Conservation (phyloP, 2,888 invertebrate species). For the Drosophila cyrtoloma region DNA sequence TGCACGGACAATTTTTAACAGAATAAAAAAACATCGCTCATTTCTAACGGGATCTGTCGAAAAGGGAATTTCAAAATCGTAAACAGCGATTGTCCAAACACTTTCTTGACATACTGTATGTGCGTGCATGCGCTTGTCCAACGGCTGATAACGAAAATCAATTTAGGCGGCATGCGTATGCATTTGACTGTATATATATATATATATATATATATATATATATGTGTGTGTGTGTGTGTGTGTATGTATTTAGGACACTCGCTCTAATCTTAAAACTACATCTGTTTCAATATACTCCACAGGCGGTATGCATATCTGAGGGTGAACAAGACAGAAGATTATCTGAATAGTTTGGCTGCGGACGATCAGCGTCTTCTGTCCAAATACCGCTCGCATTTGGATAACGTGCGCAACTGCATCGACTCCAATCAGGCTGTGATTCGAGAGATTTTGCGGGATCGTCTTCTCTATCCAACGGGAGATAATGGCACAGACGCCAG, state of each 20-base stretch:
- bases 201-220: neutral
- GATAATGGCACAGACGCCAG: constrained; percentile 10
- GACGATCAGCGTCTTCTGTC: constrained; percentile 91
- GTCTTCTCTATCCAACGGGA: constrained; percentile 87
- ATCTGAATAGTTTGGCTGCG: constrained; percentile 90
- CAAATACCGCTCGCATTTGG: constrained; percentile 91
- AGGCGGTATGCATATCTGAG: constrained; percentile 92
- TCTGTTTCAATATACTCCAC: constrained; percentile 41
- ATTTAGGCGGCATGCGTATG: constrained; percentile 47
- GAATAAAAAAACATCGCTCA: neutral
- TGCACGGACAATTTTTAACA: neutral
- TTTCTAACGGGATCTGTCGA: too few species aligned
- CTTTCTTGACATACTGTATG: neutral
- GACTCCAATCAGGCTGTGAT: constrained; percentile 87
- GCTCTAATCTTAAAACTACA: constrained; percentile 6
- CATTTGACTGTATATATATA: neutral
- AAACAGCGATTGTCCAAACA: neutral
- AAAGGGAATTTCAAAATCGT: too few species aligned
- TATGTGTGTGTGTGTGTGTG: neutral
- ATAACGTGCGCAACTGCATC: constrained; percentile 91
- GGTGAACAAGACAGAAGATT: constrained; percentile 91
- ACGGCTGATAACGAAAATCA: constrained; percentile 68
- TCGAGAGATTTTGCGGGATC: constrained; percentile 87
- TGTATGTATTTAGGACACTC: constrained; percentile 15
- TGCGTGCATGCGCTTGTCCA: constrained; percentile 29